Percentiles rank a stretch among this genome's conserved stretches.
These are phyloP conservation scores for Paraplagusia blochii DNA, from an alignment of 2,113 vertebrate genomes.

Conservation along the genomic window DNA sequence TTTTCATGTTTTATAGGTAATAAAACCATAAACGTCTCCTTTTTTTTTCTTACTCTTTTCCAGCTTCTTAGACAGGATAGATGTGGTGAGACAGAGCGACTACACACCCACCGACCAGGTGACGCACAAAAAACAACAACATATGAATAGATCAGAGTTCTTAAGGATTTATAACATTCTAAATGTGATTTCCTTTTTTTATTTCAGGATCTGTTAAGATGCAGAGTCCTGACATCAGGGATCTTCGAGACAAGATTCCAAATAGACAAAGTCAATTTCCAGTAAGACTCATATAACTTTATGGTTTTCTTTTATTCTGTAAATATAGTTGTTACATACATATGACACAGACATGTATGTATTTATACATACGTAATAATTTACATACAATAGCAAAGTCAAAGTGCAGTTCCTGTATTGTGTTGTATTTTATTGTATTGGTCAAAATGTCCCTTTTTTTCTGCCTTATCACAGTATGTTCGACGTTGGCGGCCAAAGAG, in stretches of 20 bases:
- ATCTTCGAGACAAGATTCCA: conserved; percentile 99
- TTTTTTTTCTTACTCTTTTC: conserved; percentile 17
- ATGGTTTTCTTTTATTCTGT: neutral
- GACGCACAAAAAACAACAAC: neutral
- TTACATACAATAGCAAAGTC: too few species aligned
- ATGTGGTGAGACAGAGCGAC: conserved; percentile 66
- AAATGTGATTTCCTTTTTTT: neutral
- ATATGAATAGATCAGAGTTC: too few species aligned
- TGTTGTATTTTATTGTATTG: neutral
- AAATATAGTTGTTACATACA: too few species aligned
- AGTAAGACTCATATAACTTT: conserved; percentile 60
- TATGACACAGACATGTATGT: too few species aligned
- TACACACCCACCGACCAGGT: conserved; percentile 74
- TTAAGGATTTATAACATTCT: neutral
- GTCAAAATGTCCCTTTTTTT: conserved; percentile 19
- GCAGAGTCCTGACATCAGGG: conserved; percentile 97
- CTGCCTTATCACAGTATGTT: conserved; percentile 84
- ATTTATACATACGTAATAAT: too few species aligned
- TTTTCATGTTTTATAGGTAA: neutral
- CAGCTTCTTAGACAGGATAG: conserved; percentile 71
- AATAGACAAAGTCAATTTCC: conserved; percentile 86
- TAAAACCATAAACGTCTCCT: neutral
- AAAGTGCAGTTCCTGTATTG: neutral
- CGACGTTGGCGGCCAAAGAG: conserved; percentile 95
- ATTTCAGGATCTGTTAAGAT: conserved; percentile 93